Base-by-base conservation (phyloP, 2,797 vertebrate species). In the Epinephelus awoara region DNA sequence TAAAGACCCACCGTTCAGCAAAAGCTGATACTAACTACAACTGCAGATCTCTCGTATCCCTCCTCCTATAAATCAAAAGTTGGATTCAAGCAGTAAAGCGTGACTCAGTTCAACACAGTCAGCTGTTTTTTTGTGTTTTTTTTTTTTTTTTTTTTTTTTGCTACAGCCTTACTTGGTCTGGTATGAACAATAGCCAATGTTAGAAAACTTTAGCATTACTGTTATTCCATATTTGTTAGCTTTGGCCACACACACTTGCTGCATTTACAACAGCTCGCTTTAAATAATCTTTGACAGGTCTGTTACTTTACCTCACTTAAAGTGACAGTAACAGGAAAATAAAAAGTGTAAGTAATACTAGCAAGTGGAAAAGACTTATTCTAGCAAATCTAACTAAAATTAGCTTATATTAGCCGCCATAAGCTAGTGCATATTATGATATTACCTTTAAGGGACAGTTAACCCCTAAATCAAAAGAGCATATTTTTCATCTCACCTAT, bases 21-120 rank as follows among this genome's bases (percentile, higher is more conserved):
- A 46, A 77, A 64, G 3, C n/a, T 23, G 55, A 77, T 44, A 29
- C 58, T 56, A 68, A 79, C 47, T 67, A n/a, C 55, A 79, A 51
- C 21, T 77, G 42, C 67, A 76, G 65, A 46, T 55, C 14, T 23
- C 11, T 51, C 14, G 50, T 25, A 42, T 47, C 38, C 3, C 25
- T 64, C 64, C n/a, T 59, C 46, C 29, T 59, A 67, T 6, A 13
- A 51, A 67, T 72, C 9, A 50, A 34, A 42, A 25, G 5, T 46
- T 67, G 6, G 52, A 58, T 38, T 61, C 6, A 38, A 52, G 23
- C 12, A 59, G 27, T 68, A 29, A 58, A 77, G 1, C 34, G 25
- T 73, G 21, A n/a, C 25, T 21, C n/a, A 2, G 23, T 23, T 56
- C 19, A 78, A 42, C 38, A 58, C n/a, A 40, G 25, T 55, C 12